Evolutionary conservation across 2,113 vertebrate genomes (phyloP), one percentile per base, ranked within the genome.

Genomic region (Taurulus bubalis): DNA sequence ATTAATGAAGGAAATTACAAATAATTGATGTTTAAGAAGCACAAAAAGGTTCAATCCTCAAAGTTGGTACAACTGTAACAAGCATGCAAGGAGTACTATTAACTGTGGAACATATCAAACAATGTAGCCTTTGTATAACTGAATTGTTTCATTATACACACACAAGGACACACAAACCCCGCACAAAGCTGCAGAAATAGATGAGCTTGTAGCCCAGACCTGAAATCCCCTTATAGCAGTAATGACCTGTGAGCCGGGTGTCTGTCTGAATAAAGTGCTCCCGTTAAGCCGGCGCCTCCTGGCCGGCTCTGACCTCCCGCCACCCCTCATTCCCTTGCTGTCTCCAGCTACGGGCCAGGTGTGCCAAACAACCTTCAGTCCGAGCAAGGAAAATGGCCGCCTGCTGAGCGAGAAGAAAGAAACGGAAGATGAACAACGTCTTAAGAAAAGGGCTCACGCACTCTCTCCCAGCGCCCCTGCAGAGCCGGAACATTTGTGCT

Each of bases 211-310:
- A 79, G 60, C 66, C n/a, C 47, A 32, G 34, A 66, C 59, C 71
- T 69, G 67, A 90, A 89, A 89, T 82, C 84, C 79, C 87, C 75
- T 83, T 68, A 83, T 11, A 86, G 78, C 42, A 24, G 69, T 80
- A 80, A 87, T 82, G 83, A 87, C 72, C 66, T 16, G 32, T 65
- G 78, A 81, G 81, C 80, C 18, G 74, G 71, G 60, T 82, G 79
- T 83, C 79, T 62, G 73, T 83, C 69, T 91, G 89, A 91, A 90
- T 91, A 83, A 89, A 88, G 90, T 49, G 85, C 65, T 63, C 55
- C 69, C 5, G 80, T 83, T 87, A 88, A 90, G 80, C 83, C 28
- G 80, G 63, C 28, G 59, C 73, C 85, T 89, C 66, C 82, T 84
- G 80, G 82, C 80, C 51, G 22, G 64, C 71, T 80, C 24, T 1